These are phyloP conservation scores for Cryptosula pallasiana DNA, from an alignment of 2,888 invertebrate species.

Conservation along the genomic window DNA sequence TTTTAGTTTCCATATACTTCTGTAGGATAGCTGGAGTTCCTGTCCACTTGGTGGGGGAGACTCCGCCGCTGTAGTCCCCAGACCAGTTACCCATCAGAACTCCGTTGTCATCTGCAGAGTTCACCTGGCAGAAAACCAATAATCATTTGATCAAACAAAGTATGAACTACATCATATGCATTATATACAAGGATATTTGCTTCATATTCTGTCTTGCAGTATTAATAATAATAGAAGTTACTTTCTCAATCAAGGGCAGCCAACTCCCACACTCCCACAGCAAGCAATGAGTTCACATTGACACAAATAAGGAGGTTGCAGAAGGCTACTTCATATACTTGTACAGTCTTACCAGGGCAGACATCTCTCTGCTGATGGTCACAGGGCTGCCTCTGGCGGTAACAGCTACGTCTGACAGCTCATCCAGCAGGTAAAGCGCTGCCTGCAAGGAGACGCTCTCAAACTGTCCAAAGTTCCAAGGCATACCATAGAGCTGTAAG, in stretches of 20 bases:
- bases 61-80: constrained; percentile 76
- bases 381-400: constrained; percentile 44
- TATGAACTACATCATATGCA: too few relatives aligned
- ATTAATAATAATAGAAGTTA: too few relatives aligned
- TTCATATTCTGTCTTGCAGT: too few relatives aligned
- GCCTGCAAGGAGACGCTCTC: constrained; percentile 43
- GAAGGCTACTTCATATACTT: too few relatives aligned
- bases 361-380: constrained; percentile 33
- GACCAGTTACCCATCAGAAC: constrained; percentile 83
- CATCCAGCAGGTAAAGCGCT: constrained; percentile 40
- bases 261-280: too few relatives aligned
- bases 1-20: constrained; percentile 72
- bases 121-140: constrained; percentile 55
- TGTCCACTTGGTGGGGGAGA: constrained; percentile 81
- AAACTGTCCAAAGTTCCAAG: constrained; percentile 79
- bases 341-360: constrained; percentile 38
- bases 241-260: too few relatives aligned
- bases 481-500: constrained; percentile 60
- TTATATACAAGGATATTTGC: too few relatives aligned
- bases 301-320: background rate
- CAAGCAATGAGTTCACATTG: background rate
- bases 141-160: too few relatives aligned
- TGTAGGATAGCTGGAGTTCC: constrained; percentile 81
- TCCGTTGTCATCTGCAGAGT: constrained; percentile 75
- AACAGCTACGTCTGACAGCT: constrained; percentile 61